phyloP scores from a whole-genome alignment of 1,140 invertebrate genomes.

The Tribolium castaneum region DNA sequence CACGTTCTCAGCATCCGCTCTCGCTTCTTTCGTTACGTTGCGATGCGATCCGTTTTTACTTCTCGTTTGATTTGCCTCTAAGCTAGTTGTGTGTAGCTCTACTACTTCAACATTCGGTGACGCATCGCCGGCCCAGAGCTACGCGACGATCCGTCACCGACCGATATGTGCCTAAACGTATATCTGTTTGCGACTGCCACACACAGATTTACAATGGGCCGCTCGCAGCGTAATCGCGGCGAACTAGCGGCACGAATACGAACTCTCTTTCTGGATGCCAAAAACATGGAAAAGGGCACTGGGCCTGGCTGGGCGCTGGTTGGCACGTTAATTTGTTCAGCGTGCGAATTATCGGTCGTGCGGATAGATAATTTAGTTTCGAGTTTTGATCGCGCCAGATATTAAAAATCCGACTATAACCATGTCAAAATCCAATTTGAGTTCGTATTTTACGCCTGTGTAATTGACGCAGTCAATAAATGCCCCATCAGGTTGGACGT shows the following conservation, averaged over 20 bases:
- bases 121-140: background rate
- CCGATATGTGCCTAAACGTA: background rate
- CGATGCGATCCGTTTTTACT: conserved; percentile 29
- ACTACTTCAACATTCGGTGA: background rate
- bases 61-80: conserved; percentile 46
- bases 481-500: conserved; percentile 37
- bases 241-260: conserved; percentile 20
- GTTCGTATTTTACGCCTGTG: conserved; percentile 40
- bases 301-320: too few relatives aligned
- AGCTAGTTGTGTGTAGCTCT: conserved; percentile 55
- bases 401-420: background rate
- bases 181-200: conserved; percentile 5
- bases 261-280: background rate
- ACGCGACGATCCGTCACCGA: background rate
- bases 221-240: background rate
- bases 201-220: conserved; percentile 44
- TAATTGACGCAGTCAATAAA: conserved; percentile 26
- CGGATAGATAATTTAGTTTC: background rate
- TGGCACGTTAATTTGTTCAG: background rate
- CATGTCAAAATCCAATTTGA: conserved; percentile 29
- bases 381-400: background rate
- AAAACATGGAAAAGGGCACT: too few relatives aligned
- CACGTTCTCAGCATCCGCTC: conserved; percentile 61
- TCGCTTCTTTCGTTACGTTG: conserved; percentile 52
- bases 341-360: background rate